These are phyloP conservation scores for Lagorchestes hirsutus DNA, from an alignment of 2,797 vertebrate species.

Conservation along the genomic window DNA sequence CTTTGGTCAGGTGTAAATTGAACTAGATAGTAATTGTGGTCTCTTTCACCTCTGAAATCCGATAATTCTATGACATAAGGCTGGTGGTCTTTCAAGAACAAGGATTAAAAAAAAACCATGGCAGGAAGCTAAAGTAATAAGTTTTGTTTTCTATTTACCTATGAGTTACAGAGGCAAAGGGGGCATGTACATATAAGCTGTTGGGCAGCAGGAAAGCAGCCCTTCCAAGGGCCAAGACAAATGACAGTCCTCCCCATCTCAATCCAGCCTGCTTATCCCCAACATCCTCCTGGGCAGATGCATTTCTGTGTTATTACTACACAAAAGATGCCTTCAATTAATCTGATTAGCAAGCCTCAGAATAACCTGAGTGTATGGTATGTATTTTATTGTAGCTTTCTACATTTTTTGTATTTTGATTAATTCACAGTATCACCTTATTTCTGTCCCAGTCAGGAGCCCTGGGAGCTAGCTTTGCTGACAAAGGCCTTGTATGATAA, in stretches of 20 bases:
- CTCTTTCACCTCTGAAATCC: neutral
- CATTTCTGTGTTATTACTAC: neutral
- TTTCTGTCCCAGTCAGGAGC: conserved; percentile 72
- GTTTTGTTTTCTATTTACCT: neutral
- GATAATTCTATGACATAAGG: neutral
- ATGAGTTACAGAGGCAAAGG: neutral
- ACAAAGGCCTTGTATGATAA: conserved; percentile 64
- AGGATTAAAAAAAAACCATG: neutral
- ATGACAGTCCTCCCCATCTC: neutral
- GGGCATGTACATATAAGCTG: neutral
- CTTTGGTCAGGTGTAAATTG: neutral
- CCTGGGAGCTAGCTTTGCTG: conserved; percentile 73
- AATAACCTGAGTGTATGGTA: neutral
- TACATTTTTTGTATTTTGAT: neutral
- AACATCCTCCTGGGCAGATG: neutral
- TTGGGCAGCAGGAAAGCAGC: neutral
- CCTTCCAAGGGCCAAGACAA: neutral
- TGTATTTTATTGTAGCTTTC: neutral
- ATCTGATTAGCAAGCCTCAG: neutral
- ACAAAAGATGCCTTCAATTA: neutral
- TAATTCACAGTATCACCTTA: neutral
- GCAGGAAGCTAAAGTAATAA: neutral
- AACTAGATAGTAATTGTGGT: neutral
- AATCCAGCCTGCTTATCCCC: neutral
- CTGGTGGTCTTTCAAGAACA: neutral